A percentile compares a stretch with the other conserved stretches of the same genome.
These are phyloP conservation scores for Halichoerus grypus DNA, from an alignment of 2,113 vertebrate genomes.

Conservation along the genomic window DNA sequence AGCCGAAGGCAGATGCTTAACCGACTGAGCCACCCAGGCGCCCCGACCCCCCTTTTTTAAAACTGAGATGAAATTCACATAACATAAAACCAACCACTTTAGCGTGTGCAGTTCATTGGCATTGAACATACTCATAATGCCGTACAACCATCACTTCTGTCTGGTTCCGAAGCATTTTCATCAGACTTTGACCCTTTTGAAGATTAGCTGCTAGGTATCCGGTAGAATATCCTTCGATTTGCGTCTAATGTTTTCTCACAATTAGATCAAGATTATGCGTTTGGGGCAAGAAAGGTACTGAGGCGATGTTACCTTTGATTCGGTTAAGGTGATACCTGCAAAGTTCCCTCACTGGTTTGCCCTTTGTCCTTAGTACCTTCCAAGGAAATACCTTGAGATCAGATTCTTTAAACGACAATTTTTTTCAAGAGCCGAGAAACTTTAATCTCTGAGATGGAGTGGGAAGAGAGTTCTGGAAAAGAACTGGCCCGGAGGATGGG, in stretches of 20 bases:
- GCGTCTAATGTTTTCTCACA: fast-evolving
- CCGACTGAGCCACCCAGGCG: no score
- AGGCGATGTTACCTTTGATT: neutral
- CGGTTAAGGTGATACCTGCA: neutral
- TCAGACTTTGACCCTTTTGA: neutral
- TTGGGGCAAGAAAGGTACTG: neutral
- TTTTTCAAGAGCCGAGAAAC: neutral
- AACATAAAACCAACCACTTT: neutral
- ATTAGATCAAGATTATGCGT: neutral
- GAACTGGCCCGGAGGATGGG: neutral
- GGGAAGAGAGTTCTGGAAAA: neutral
- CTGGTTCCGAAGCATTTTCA: neutral
- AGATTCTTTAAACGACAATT: neutral
- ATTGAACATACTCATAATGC: fast-evolving
- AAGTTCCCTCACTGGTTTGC: neutral
- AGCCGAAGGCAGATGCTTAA: no score
- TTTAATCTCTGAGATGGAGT: neutral
- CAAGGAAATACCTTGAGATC: neutral
- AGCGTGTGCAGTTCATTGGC: neutral
- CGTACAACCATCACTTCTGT: fast-evolving
- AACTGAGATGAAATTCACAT: neutral
- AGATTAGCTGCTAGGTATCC: fast-evolving
- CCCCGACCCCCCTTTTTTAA: neutral
- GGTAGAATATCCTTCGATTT: fast-evolving
- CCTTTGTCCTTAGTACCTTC: neutral